Conservation (phyloP, 2,888 invertebrate genomes). For the Slavum lentiscoides region DNA sequence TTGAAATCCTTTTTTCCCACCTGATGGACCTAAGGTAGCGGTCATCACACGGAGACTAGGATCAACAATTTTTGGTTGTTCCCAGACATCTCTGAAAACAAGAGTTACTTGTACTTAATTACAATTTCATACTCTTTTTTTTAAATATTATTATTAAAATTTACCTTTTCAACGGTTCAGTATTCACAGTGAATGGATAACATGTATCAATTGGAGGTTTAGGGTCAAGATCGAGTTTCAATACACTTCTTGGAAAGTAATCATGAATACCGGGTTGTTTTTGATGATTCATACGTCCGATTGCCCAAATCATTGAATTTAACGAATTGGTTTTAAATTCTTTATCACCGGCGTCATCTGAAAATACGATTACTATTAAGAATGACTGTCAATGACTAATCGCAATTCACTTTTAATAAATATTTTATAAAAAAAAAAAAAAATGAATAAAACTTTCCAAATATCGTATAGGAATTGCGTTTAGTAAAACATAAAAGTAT, state of each 20-base stretch:
- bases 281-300: constrained; percentile 76
- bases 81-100: constrained; percentile 62
- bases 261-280: constrained; percentile 84
- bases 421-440: not conserved
- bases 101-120: constrained; percentile 32
- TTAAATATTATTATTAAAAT: not conserved
- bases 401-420: not conserved
- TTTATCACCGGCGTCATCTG: constrained; percentile 78
- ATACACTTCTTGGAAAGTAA: constrained; percentile 73
- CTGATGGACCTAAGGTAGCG: constrained; percentile 82
- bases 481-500: too few relatives aligned
- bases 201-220: constrained; percentile 72
- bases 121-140: not conserved
- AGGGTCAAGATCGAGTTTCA: constrained; percentile 70
- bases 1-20: constrained; percentile 77
- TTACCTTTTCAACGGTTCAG: constrained; percentile 48
- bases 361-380: constrained; percentile 54
- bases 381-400: not conserved
- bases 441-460: not conserved
- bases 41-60: constrained; percentile 75
- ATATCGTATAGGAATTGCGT: not conserved
- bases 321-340: constrained; percentile 69
- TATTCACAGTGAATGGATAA: constrained; percentile 65
- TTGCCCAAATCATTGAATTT: constrained; percentile 77
- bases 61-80: constrained; percentile 62